phyloP scores from a whole-genome alignment of 1,140 invertebrate genomes.

The Ephestia elutella region DNA sequence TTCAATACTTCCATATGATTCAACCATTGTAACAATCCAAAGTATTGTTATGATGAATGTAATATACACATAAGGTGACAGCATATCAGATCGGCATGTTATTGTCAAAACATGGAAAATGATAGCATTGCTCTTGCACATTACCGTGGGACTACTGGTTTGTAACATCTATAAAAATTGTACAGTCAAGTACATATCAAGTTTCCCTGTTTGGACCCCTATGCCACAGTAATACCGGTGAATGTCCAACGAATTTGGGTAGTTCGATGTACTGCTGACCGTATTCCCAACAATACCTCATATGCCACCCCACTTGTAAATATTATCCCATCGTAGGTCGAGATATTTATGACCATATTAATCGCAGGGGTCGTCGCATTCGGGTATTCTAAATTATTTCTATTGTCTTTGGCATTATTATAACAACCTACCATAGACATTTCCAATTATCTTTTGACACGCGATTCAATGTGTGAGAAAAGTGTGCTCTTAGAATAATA shows the following conservation, averaged over 20 bases:
- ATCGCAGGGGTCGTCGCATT: constrained; percentile 36
- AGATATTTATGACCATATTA: constrained; percentile 47
- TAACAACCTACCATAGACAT: constrained; percentile 15
- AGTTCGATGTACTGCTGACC: too few species aligned
- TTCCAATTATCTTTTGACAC: not conserved
- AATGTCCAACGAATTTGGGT: not conserved
- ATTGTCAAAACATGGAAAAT: constrained; percentile 1
- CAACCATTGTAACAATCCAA: not conserved
- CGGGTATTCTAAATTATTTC: constrained; percentile 33
- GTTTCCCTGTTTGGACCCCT: too few species aligned
- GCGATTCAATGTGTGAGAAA: not conserved
- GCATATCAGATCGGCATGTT: not conserved
- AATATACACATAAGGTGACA: not conserved
- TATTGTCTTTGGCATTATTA: constrained; percentile 39
- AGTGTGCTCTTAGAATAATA: not conserved
- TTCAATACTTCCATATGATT: too few species aligned
- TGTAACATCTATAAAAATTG: not conserved
- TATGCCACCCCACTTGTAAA: constrained; percentile 9
- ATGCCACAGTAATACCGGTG: not conserved
- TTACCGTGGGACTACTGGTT: not conserved
- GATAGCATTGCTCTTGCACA: not conserved
- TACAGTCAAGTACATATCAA: not conserved
- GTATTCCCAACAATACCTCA: not conserved
- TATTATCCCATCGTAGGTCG: not conserved
- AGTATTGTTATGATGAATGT: not conserved